These are phyloP conservation scores for Drosophila sp. DNA, from an alignment of 1,140 invertebrate species.

Conservation along the genomic window DNA sequence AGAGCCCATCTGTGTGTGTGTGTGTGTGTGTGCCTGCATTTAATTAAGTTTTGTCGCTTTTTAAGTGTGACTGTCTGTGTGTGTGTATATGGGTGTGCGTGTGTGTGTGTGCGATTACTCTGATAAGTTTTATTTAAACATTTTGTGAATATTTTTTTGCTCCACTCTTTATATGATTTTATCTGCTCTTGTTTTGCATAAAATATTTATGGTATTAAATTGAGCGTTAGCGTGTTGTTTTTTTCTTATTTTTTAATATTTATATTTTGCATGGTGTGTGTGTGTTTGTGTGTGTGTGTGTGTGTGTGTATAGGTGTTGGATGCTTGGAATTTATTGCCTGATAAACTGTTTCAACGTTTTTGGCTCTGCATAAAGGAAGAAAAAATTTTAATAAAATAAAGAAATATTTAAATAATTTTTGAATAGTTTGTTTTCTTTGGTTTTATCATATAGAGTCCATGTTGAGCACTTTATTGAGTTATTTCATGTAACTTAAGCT, in stretches of 20 bases:
- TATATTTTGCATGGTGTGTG: slow-evolving; percentile 19
- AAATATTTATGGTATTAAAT: slow-evolving; percentile 74
- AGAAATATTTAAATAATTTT: neutral
- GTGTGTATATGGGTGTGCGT: neutral
- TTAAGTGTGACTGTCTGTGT: slow-evolving; percentile 35
- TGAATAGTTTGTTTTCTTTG: neutral
- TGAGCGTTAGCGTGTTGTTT: slow-evolving; percentile 47
- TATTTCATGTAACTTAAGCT: slow-evolving; percentile 39
- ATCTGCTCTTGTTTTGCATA: slow-evolving; percentile 48
- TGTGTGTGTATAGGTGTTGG: neutral
- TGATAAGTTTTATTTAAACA: slow-evolving; percentile 61
- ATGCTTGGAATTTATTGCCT: slow-evolving; percentile 36
- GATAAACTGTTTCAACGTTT: slow-evolving; percentile 55
- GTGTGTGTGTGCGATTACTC: slow-evolving; percentile 41
- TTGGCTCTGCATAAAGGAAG: slow-evolving; percentile 36
- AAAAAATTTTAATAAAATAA: neutral
- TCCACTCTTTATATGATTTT: slow-evolving; percentile 17
- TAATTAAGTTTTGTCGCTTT: slow-evolving; percentile 75
- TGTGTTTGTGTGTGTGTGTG: neutral
- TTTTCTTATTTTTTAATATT: slow-evolving; percentile 11
- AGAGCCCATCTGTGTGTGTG: slow-evolving; percentile 12
- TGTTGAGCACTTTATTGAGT: slow-evolving; percentile 57
- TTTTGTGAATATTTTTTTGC: slow-evolving; percentile 27
- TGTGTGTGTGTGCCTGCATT: slow-evolving; percentile 55
- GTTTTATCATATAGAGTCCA: slow-evolving; percentile 54